These are phyloP conservation scores for Pheosia tremula DNA, from an alignment of 2,888 invertebrate genomes.

Conservation along the genomic window DNA sequence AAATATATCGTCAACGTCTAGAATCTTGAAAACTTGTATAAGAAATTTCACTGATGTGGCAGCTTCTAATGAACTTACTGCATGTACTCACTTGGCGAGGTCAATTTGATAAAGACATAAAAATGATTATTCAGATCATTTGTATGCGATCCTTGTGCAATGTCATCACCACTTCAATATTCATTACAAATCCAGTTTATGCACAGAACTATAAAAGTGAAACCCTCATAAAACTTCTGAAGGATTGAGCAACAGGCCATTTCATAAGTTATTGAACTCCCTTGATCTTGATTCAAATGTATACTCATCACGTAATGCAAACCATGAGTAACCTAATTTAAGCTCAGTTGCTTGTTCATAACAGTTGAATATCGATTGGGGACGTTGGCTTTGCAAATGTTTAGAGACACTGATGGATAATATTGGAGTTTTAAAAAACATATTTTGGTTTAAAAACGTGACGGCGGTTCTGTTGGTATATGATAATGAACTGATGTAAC, in stretches of 20 bases:
- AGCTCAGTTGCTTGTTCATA: rapidly evolving
- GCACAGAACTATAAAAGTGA: conserved; percentile 4
- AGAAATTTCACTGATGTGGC: no score
- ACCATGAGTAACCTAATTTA: background rate
- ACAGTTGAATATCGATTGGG: conserved; percentile 11
- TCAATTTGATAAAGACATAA: no score
- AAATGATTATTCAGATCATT: no score
- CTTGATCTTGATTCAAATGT: conserved; percentile 23
- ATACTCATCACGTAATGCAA: conserved; percentile 24
- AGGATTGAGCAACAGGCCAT: conserved; percentile 15
- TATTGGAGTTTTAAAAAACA: conserved; percentile 25
- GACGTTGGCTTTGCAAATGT: conserved; percentile 12
- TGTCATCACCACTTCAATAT: background rate
- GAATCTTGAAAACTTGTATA: no score
- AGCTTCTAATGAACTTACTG: no score
- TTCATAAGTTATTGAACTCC: conserved; percentile 22
- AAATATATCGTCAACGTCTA: no score
- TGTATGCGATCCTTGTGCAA: background rate
- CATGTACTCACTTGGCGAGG: no score
- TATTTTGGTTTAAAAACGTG: conserved; percentile 20
- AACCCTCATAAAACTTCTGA: conserved; percentile 16
- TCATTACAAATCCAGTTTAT: conserved; percentile 1
- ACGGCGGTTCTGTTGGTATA: conserved; percentile 4
- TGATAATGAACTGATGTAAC: conserved; percentile 6
- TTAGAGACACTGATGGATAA: conserved; percentile 30